Conservation (phyloP, 2,797 vertebrate genomes). For the Anisognathus igniventris region DNA sequence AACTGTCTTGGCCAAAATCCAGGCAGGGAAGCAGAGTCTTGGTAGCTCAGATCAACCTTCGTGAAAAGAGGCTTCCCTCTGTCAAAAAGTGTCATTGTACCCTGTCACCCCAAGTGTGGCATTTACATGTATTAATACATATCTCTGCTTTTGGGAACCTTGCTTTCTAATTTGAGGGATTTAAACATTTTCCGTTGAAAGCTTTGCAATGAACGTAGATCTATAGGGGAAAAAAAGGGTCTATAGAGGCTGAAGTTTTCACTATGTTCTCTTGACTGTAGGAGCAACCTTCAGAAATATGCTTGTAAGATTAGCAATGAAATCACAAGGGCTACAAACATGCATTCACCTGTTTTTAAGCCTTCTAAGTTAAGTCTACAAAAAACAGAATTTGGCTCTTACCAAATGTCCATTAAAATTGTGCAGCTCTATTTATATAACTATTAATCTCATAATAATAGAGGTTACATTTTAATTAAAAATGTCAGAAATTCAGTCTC, state of each 20-base stretch:
- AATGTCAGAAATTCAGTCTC: background rate
- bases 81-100: background rate
- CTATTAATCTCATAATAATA: background rate
- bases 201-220: background rate
- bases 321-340: background rate
- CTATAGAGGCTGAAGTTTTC: background rate
- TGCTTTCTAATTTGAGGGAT: background rate
- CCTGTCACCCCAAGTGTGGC: no score
- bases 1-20: background rate
- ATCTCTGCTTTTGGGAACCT: background rate
- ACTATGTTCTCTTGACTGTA: background rate
- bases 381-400: background rate
- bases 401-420: background rate
- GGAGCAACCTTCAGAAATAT: background rate
- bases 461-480: background rate
- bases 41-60: background rate
- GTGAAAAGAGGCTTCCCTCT: background rate
- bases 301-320: background rate
- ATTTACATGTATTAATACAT: background rate
- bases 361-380: background rate
- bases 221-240: background rate
- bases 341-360: background rate
- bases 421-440: background rate
- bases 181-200: background rate
- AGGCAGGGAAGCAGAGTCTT: background rate